Percentiles rank a stretch among this genome's conserved stretches.
phyloP scores from a whole-genome alignment of 1,140 invertebrate species.

The Trachymyrmex cornetzi region DNA sequence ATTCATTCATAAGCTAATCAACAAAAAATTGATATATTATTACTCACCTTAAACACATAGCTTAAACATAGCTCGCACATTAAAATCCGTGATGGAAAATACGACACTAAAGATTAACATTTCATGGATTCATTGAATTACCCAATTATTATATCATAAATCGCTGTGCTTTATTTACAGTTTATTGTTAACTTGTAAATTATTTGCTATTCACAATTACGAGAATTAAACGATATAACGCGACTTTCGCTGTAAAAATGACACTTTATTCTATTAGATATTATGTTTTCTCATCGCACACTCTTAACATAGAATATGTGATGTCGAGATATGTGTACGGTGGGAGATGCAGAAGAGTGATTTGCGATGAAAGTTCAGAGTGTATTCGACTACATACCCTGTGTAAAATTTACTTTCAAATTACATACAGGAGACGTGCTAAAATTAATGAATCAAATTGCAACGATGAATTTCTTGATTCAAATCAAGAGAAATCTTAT shows the following conservation, averaged over 20 bases:
- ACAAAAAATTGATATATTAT: not conserved
- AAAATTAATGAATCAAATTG: constrained; percentile 1
- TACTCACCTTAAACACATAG: not conserved
- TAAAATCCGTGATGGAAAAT: not conserved
- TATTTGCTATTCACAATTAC: constrained; percentile 37
- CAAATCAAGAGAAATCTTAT: constrained; percentile 26
- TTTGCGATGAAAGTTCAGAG: not conserved
- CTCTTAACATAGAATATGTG: not conserved
- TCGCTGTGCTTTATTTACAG: constrained; percentile 67
- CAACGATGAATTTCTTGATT: not conserved
- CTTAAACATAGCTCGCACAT: not conserved
- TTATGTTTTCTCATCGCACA: constrained; percentile 1
- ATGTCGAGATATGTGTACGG: not conserved
- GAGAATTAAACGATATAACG: constrained; percentile 23
- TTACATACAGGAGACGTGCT: constrained; percentile 27
- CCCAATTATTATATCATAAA: constrained; percentile 63
- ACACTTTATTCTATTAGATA: constrained; percentile 22
- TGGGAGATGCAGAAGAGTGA: not conserved
- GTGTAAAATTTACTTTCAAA: constrained; percentile 51
- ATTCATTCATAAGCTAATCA: not conserved
- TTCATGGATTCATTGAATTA: constrained; percentile 24
- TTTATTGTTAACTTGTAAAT: constrained; percentile 33
- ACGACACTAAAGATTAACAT: constrained; percentile 10
- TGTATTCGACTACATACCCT: constrained; percentile 41
- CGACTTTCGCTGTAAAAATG: constrained; percentile 45